Base-by-base conservation (phyloP, 1,140 invertebrate genomes). In the Trachymyrmex cornetzi region DNA sequence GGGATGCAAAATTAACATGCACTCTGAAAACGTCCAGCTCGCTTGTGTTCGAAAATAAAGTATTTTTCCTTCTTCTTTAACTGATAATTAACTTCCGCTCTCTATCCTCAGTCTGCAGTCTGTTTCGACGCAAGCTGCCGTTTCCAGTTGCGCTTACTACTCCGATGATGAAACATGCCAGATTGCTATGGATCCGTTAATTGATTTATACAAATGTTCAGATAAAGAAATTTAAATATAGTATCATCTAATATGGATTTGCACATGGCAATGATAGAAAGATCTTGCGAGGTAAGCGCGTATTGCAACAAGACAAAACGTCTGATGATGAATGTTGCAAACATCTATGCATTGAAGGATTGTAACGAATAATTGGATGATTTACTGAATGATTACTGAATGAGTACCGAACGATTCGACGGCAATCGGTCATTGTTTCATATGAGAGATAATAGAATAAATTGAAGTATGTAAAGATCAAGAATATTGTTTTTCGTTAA, bases 1-100 rank as follows among this genome's bases (percentile, higher is more conserved):
- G 55, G 69, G 44, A 63, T 84, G 69, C 80, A 84, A 61, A 34
- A 75, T 48, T 74, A 82, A 34, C 38, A 61, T 57, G 69, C 80
- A 63, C n/a, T 75, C 44, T 84, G 69, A 84, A 84, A 75, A 84
- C 69, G 80, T 4, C 14, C 55, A 84, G 55, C 69, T 84, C 69
- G 80, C 55, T 75, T 75, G 24, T 24, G 30, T 27, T 71, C 1
- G 19, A 59, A 72, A 84, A 50, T 14, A 4, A 30, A 82, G 9
- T 24, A 59, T 6, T 12, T 24, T 11, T 19, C n/a, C 16, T 44
- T 0, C 9, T 66, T 19, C 19, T 30, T 82, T 22, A 30, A 67
- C n/a, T 34, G 27, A 22, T 55, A 38, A 74, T 61, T 50, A 50
- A 30, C n/a, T 48, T 30, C 27, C 44, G 27, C 34, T 72, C n/a